phyloP scores from a whole-genome alignment of 2,888 invertebrate species.

The Drosophila antonietae region DNA sequence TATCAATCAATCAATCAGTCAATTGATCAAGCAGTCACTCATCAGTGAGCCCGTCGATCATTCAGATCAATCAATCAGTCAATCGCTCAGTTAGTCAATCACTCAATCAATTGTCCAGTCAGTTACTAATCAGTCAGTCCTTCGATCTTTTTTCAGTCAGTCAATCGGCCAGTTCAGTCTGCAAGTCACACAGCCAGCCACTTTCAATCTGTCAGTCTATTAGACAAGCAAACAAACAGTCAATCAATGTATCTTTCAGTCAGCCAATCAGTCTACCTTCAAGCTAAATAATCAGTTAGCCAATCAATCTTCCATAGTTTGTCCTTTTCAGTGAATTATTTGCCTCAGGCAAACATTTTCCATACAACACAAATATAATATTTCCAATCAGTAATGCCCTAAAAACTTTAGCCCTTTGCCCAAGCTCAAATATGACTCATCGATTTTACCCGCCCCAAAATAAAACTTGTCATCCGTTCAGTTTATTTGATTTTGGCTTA shows the following conservation, averaged over 20 bases:
- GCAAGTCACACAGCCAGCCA: not conserved
- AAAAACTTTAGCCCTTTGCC: not conserved
- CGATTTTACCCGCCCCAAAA: constrained; percentile 7
- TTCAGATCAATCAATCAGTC: not conserved
- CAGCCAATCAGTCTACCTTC: not conserved
- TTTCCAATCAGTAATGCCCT: not conserved
- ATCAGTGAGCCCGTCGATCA: not conserved
- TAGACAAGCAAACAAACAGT: not conserved
- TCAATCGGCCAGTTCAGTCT: not conserved
- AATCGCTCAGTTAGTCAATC: not conserved
- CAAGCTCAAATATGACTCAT: constrained; percentile 11
- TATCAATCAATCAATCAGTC: not conserved
- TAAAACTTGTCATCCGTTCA: constrained; percentile 10
- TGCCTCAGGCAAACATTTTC: not conserved
- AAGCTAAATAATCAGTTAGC: not conserved
- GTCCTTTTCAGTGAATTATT: too few relatives aligned
- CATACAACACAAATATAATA: not conserved
- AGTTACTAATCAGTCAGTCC: not conserved
- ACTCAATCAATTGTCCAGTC: not conserved
- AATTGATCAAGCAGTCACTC: not conserved
- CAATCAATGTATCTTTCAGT: not conserved
- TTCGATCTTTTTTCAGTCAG: not conserved
- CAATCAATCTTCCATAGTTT: not conserved
- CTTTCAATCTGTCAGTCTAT: not conserved
- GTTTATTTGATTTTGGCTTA: constrained; percentile 15